Evolutionary conservation across 2,113 vertebrate genomes (phyloP).

Genomic region (Oxygymnocypris stewartii): DNA sequence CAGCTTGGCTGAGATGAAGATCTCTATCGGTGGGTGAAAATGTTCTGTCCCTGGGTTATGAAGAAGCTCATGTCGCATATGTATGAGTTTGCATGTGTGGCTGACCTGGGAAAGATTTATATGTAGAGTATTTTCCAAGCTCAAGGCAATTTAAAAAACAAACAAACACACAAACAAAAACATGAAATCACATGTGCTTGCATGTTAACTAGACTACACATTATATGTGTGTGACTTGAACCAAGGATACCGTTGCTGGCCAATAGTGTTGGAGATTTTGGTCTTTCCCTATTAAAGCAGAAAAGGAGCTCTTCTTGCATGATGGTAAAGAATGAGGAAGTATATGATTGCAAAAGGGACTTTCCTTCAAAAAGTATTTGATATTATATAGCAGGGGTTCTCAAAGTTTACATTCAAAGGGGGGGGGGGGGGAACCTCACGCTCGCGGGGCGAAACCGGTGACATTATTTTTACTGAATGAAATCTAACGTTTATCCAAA

Average conservation of each 20-base stretch:
- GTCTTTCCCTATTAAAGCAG: background rate
- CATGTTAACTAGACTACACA: background rate
- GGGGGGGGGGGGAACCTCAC: no score
- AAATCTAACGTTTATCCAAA: no score
- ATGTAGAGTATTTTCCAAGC: background rate
- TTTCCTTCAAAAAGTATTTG: background rate
- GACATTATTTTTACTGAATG: no score
- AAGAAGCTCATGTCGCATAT: background rate
- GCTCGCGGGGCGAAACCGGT: no score
- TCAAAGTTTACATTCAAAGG: no score
- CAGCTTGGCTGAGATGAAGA: slow-evolving; percentile 30
- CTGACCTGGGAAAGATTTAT: background rate
- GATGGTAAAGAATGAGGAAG: background rate
- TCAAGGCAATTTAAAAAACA: background rate
- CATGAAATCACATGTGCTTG: background rate
- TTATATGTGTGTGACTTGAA: no score
- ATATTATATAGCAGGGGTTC: no score
- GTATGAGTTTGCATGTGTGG: slow-evolving; percentile 10
- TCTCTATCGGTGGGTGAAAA: slow-evolving; percentile 25
- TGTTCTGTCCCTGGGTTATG: slow-evolving; percentile 20
- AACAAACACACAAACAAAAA: background rate
- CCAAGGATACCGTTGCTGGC: no score
- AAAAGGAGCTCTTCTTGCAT: background rate
- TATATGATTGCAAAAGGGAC: background rate
- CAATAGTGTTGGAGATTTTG: background rate